These are phyloP conservation scores for Blastomussa wellsi DNA, from an alignment of 92 coral and sea anemone genomes.

Conservation along the genomic window DNA sequence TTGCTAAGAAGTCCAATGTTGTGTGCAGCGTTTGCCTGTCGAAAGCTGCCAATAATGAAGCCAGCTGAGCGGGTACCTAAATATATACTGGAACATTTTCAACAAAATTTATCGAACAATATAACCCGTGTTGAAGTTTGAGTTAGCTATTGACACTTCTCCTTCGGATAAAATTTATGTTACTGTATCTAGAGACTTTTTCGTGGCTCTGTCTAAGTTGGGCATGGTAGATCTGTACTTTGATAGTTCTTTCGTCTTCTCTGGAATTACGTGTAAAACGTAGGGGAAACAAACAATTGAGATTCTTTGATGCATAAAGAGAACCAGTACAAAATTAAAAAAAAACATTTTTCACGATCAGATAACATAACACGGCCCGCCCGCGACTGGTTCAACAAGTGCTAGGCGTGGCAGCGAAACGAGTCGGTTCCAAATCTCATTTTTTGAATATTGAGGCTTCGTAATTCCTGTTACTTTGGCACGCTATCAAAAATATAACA, in stretches of 20 bases:
- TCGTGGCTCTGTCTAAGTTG: neutral
- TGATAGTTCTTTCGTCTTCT: neutral
- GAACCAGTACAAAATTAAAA: neutral
- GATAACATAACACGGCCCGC: neutral
- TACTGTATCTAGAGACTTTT: neutral
- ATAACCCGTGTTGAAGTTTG: neutral
- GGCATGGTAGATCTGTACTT: neutral
- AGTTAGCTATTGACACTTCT: neutral
- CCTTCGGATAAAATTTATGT: neutral
- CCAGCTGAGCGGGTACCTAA: neutral
- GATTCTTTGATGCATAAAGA: neutral
- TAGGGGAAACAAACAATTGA: neutral
- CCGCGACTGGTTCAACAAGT: neutral
- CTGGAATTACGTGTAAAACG: neutral
- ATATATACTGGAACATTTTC: neutral
- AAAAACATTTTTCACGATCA: neutral
- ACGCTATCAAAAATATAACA: neutral
- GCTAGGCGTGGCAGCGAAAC: neutral
- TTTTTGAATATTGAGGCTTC: neutral
- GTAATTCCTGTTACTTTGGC: neutral
- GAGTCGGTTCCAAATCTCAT: neutral
- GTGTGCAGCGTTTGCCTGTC: neutral
- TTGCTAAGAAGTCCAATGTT: neutral
- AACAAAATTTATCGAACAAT: neutral
- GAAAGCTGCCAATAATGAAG: neutral